Evolutionary conservation across 1,140 invertebrate species (phyloP), one percentile per base, ranked within the genome.

Genomic region (Eufriesea mexicana): DNA sequence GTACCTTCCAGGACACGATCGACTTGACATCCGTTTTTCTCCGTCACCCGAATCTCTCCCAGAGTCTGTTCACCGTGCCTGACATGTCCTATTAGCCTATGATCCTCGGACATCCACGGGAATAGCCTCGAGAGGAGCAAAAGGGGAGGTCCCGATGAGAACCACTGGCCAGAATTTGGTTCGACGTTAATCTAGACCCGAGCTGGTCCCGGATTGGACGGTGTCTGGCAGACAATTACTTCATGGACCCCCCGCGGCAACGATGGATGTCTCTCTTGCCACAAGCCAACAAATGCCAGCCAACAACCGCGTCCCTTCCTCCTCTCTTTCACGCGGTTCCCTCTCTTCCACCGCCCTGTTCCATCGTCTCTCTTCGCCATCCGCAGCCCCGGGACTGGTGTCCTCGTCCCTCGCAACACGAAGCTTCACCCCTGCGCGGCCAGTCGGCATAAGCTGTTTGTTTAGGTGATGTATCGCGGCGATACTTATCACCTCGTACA

Each of bases 191-290:
- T 87, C 84, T 84, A 79, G 79, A 86, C 73, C 68, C 84, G 81
- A 86, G 73, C 74, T 73, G 79, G 77, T 45, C 76, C 74, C 68
- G 89, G 90, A 92, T 90, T 88, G 91, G 89, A 82, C 86, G 90
- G 84, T 90, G 87, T 91, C 88, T 90, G 89, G 90, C 91, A 92
- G 92, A 93, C 91, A 92, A 93, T 93, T 93, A 92, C 90, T 92
- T 84, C 84, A 80, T 84, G 87, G 91, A 92, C 91, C 90, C 90
- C 91, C 92, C 86, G 92, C 87, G 90, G 92, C 88, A 91, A 87
- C 89, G 91, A 93, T 92, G 90, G 91, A 93, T 93, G 90, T 93
- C 91, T 92, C 90, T 92, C 90, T 92, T 89, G 90, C 82, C 84
- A 84, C 84, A 79, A 85, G 70, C 84, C 78, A 81, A 83, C 85